These are phyloP conservation scores for Euspilapteryx auroguttella DNA, from an alignment of 2,888 invertebrate genomes.

Conservation along the genomic window DNA sequence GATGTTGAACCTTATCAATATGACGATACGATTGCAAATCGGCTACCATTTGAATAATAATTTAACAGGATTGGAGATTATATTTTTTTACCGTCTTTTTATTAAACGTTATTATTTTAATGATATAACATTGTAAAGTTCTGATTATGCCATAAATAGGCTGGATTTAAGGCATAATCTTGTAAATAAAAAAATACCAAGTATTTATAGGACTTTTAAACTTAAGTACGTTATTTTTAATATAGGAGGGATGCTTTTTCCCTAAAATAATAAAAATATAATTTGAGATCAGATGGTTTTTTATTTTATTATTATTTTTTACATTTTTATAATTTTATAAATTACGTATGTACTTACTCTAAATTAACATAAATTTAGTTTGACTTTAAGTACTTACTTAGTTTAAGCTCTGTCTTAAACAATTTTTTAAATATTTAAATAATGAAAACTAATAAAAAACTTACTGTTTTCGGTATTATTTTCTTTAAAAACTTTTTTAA, in stretches of 20 bases:
- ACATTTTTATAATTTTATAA: neutral
- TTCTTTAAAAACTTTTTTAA: no score
- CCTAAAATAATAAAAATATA: neutral
- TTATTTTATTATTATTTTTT: no score
- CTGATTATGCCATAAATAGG: no score
- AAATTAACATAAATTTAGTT: neutral
- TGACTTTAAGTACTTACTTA: slow-evolving; percentile 1
- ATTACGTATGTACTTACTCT: neutral
- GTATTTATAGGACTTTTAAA: neutral
- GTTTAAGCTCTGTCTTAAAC: no score
- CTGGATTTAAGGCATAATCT: no score
- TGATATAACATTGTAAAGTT: no score
- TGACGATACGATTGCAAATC: slow-evolving; percentile 22
- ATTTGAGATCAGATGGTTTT: no score
- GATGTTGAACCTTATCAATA: slow-evolving; percentile 20
- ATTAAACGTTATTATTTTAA: no score
- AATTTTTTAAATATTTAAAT: no score
- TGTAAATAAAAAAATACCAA: no score
- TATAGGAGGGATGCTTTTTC: neutral
- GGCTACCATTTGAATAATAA: slow-evolving; percentile 13
- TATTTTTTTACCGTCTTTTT: neutral
- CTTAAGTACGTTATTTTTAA: neutral
- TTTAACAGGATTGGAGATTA: neutral
- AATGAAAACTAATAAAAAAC: no score
- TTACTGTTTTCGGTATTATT: no score